Evolutionary conservation across 1,140 invertebrate genomes (phyloP).

Genomic region (Saccostrea echinata): DNA sequence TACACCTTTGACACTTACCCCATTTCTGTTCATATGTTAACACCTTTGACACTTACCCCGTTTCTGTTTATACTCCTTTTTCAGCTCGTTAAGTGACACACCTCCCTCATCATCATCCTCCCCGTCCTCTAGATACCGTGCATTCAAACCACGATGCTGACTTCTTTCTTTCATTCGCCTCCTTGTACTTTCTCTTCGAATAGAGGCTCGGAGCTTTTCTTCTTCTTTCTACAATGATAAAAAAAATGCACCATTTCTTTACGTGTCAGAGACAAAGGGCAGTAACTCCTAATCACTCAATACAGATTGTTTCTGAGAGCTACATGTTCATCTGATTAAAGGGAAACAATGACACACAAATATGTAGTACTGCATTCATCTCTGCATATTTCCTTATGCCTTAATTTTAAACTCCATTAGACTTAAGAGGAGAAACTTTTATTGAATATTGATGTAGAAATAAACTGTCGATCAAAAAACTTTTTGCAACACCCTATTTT

Average conservation of each 20-base stretch:
- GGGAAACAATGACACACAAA: no score
- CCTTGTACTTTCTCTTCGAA: constrained; percentile 87
- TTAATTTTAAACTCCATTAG: background rate
- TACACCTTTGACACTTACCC: constrained; percentile 77
- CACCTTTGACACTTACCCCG: constrained; percentile 77
- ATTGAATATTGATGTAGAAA: no score
- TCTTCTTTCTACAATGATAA: constrained; percentile 95
- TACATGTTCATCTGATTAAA: no score
- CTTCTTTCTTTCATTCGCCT: constrained; percentile 84
- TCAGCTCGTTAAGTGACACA: constrained; percentile 95
- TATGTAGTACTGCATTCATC: no score
- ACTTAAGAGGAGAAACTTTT: no score
- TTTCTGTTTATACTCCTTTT: constrained; percentile 92
- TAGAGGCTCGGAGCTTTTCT: constrained; percentile 92
- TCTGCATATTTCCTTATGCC: background rate
- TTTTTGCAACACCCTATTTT: no score
- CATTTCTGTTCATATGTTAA: background rate
- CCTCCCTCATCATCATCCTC: constrained; percentile 88
- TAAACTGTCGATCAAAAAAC: no score
- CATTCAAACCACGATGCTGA: constrained; percentile 82
- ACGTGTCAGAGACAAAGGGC: background rate
- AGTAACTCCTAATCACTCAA: background rate
- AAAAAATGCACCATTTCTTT: background rate
- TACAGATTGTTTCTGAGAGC: no score
- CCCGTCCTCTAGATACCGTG: constrained; percentile 83